Percentiles rank a stretch among this genome's conserved stretches.
These are phyloP conservation scores for Microctenopoma stevenorrisi DNA, from an alignment of 2,797 vertebrate species.

Conservation along the genomic window DNA sequence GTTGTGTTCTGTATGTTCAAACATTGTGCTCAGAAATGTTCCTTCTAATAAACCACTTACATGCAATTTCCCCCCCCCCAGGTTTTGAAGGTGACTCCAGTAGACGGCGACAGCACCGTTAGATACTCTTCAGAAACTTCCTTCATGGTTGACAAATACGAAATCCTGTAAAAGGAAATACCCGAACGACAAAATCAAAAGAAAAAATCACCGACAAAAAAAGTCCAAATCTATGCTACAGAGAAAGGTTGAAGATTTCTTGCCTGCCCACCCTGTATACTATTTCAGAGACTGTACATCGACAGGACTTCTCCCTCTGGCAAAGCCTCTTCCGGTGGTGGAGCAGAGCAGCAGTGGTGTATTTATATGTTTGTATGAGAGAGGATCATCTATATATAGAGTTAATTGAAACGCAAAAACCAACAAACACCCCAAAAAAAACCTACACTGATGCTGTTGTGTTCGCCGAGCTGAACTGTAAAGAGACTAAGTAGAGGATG, in stretches of 20 bases:
- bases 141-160: slow-evolving; percentile 97
- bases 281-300: slow-evolving; percentile 75
- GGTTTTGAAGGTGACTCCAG: slow-evolving; percentile 95
- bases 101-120: slow-evolving; percentile 90
- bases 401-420: slow-evolving; percentile 65
- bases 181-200: slow-evolving; percentile 27
- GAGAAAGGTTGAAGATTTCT: slow-evolving; percentile 72
- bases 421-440: slow-evolving; percentile 31
- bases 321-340: slow-evolving; percentile 54
- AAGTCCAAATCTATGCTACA: slow-evolving; percentile 66
- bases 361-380: slow-evolving; percentile 86
- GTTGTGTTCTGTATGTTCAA: too few relatives aligned
- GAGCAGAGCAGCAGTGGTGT: slow-evolving; percentile 78
- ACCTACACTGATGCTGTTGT: slow-evolving; percentile 57
- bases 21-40: too few relatives aligned
- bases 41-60: too few relatives aligned
- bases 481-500: slow-evolving; percentile 67
- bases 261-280: slow-evolving; percentile 76
- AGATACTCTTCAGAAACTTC: slow-evolving; percentile 95
- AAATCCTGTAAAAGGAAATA: slow-evolving; percentile 89
- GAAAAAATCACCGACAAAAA: slow-evolving; percentile 62
- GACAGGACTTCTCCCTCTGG: slow-evolving; percentile 62
- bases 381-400: slow-evolving; percentile 80
- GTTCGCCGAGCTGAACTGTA: slow-evolving; percentile 54
- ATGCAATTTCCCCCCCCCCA: slow-evolving; percentile 31